Percentiles rank a stretch among this genome's conserved stretches.
phyloP scores from a whole-genome alignment of 2,888 invertebrate genomes.

The Sepiola atlantica region DNA sequence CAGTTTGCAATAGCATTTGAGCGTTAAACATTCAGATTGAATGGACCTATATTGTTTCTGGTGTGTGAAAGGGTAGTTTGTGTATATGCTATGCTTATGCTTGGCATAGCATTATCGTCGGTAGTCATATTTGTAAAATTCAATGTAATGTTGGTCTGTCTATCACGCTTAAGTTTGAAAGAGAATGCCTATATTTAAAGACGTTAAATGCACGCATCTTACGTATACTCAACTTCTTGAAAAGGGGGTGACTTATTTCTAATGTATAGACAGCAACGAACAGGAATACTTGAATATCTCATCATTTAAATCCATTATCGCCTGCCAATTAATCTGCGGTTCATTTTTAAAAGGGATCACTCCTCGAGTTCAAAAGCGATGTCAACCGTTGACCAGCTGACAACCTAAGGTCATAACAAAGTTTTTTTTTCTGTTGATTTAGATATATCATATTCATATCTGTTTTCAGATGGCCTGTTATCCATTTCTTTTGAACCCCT shows the following conservation, averaged over 20 bases:
- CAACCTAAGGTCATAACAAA: neutral
- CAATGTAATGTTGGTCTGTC: too few species aligned
- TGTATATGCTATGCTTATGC: too few species aligned
- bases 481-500: neutral
- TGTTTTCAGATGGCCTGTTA: neutral
- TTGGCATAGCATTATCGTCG: too few species aligned
- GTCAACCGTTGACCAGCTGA: neutral
- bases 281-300: neutral
- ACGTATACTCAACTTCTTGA: neutral
- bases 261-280: neutral
- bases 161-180: too few species aligned
- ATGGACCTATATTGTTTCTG: too few species aligned
- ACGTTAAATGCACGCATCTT: too few species aligned
- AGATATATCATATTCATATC: neutral
- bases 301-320: neutral
- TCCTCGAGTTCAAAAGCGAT: neutral
- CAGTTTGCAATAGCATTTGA: too few species aligned
- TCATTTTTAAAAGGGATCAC: conserved; percentile 10
- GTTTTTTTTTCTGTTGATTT: neutral
- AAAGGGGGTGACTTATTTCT: neutral
- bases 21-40: too few species aligned
- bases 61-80: too few species aligned
- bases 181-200: too few species aligned
- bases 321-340: neutral
- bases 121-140: too few species aligned